These are phyloP conservation scores for Phengaris arion DNA, from an alignment of 2,888 invertebrate species.

Conservation along the genomic window DNA sequence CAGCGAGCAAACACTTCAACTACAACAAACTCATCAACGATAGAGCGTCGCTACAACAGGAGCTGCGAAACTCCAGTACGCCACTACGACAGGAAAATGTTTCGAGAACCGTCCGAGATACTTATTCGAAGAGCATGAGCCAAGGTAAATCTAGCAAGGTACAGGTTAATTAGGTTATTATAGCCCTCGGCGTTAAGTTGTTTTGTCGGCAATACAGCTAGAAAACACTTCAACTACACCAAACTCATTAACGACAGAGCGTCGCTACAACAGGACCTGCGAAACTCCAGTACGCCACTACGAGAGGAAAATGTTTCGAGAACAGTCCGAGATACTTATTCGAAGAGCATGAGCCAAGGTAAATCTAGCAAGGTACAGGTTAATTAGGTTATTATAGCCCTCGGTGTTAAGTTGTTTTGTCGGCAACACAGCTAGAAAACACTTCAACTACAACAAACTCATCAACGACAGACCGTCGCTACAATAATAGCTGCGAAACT, in stretches of 20 bases:
- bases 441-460: constrained; percentile 91
- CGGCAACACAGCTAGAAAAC: constrained; percentile 76
- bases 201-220: constrained; percentile 56
- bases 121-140: constrained; percentile 51
- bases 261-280: neutral
- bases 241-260: constrained; percentile 87
- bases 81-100: constrained; percentile 37
- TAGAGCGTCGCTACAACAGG: constrained; percentile 41
- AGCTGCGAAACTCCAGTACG: neutral
- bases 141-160: constrained; percentile 49
- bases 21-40: constrained; percentile 92
- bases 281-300: neutral
- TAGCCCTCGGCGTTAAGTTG: neutral
- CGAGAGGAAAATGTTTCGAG: constrained; percentile 44
- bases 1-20: constrained; percentile 84
- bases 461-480: constrained; percentile 81
- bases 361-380: constrained; percentile 26
- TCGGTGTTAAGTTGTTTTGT: constrained; percentile 35
- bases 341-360: constrained; percentile 63
- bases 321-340: constrained; percentile 38
- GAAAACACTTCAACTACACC: constrained; percentile 89
- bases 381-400: neutral
- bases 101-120: constrained; percentile 45
- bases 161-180: neutral
- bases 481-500: neutral